Percentiles rank a stretch among this genome's conserved stretches.
Conservation (phyloP, 2,888 invertebrate species). For the Mayetiola destructor region DNA sequence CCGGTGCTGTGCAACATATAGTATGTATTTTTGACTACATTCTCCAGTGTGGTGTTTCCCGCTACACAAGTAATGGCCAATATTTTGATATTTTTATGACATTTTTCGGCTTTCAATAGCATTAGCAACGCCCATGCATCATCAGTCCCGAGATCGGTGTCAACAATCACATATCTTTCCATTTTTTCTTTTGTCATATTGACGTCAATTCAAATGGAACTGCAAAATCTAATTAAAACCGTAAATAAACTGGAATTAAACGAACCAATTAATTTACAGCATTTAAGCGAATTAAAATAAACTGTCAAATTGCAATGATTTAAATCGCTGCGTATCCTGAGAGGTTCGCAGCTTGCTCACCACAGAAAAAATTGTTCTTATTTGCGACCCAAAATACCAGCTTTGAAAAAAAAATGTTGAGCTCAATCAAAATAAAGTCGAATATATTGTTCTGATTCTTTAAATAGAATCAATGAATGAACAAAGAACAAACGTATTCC, state of each 20-base stretch:
- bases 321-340: too few species aligned
- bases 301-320: too few species aligned
- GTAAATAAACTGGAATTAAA: not conserved
- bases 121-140: constrained; percentile 48
- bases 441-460: too few species aligned
- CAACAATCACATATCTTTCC: constrained; percentile 34
- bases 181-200: not conserved
- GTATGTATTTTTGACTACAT: constrained; percentile 54
- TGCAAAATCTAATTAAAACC: not conserved
- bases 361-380: too few species aligned
- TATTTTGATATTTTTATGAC: constrained; percentile 27
- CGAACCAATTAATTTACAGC: not conserved
- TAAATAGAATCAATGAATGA: too few species aligned
- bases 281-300: not conserved
- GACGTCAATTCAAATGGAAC: not conserved
- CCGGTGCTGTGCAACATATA: constrained; percentile 46
- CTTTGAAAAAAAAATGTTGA: too few species aligned
- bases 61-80: constrained; percentile 58
- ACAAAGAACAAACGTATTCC: too few species aligned
- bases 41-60: constrained; percentile 57
- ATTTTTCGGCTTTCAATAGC: constrained; percentile 39
- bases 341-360: too few species aligned
- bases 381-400: too few species aligned
- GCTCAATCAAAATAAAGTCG: too few species aligned
- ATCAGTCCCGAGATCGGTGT: constrained; percentile 45